Base-by-base conservation (phyloP, 2,113 vertebrate species). In the Oreochromis tanganicae region DNA sequence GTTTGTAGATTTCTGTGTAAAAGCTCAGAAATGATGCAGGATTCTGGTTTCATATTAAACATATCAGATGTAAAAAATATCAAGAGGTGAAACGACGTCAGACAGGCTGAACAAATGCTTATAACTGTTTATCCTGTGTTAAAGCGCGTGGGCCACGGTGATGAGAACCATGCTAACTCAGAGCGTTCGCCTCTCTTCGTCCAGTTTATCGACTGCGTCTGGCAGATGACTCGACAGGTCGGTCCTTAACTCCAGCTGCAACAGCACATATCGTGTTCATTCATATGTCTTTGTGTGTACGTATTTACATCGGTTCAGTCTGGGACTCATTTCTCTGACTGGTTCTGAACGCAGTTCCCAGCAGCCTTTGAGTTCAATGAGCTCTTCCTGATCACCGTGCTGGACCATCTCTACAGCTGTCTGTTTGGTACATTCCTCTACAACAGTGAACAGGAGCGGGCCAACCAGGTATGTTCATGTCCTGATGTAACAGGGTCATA, bases 161-260 rank as follows among this genome's bases (percentile, higher is more conserved):
- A 98, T 21, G 97, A 98, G 84, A 97, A 99, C 91, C 98, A 99
- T 1, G 97, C 98, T 0, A 98, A 98, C 92, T 97, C 98, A 0
- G 98, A 99, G 89, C 97, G 99, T 29, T 99, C 99, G 0, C 99
- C 99, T 7, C 98, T 99, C 88, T 99, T 99, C 78, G 96, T 99
- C 84, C 98, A 99, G 96, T 99, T 99, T 94, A 97, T 99, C 3
- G 99, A 99, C 91, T 99, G 99, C 83, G 99, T 99, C 46, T 99
- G 99, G 99, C 99, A 99, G 93, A 98, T 99, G 97, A 98, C 97
- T 84, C 98, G 96, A 91, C 98, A 99, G 98, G 99, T 99, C 93
- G n/a, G 19, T 9, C 52, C 7, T 36, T n/a, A 0, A 5, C 5
- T 7, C 8, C 7, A 2, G 24, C 24, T 66, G 2, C 24, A 36